Evolutionary conservation across 2,888 invertebrate species (phyloP), one percentile per base, ranked within the genome.

Genomic region (Congeria kusceri): DNA sequence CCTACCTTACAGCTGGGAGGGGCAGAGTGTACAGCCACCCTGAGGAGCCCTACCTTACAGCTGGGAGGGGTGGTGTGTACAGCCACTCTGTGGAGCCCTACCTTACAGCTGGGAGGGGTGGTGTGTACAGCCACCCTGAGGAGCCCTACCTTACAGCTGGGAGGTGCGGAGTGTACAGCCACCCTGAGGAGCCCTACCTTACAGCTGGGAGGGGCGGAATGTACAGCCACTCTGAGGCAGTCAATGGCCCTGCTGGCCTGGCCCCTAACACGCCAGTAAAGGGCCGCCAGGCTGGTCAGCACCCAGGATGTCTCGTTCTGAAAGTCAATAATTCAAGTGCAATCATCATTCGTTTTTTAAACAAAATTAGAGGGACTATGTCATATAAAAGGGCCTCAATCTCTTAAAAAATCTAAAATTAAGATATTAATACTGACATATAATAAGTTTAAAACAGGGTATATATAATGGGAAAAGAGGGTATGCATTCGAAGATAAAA

Each of bases 251-350:
- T 95, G 4, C 95, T 94, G 4, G 96, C 95, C 89, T 96, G 95
- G 15, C 97, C 97, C 87, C 95, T 95, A 0, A 96, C 95, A 81
- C 96, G 94, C 97, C 97, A 97, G 93, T 96, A 97, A 77, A 96
- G 94, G 0, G 96, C 95, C 44, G 96, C 97, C 90, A 96, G 94
- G 91, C 96, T 96, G 85, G 96, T 95, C 91, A 96, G 95, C 23
- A 96, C 93, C 97, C 97, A 97, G 0, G 96, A 96, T 0, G 96
- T 95, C 67, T 94, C 95, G 91, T 96, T 96, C 93, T 94, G 83
- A 18, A 79, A 84, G 29, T 3, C 13, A 39, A 39, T n/a, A n/a
- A n/a, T n/a, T n/a, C n/a, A n/a, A n/a, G n/a, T n/a, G n/a, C n/a
- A n/a, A n/a, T n/a, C n/a, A n/a, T n/a, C n/a, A n/a, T n/a, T n/a